Evolutionary conservation across 2,888 invertebrate genomes (phyloP).

Genomic region (Nomada fabriciana): DNA sequence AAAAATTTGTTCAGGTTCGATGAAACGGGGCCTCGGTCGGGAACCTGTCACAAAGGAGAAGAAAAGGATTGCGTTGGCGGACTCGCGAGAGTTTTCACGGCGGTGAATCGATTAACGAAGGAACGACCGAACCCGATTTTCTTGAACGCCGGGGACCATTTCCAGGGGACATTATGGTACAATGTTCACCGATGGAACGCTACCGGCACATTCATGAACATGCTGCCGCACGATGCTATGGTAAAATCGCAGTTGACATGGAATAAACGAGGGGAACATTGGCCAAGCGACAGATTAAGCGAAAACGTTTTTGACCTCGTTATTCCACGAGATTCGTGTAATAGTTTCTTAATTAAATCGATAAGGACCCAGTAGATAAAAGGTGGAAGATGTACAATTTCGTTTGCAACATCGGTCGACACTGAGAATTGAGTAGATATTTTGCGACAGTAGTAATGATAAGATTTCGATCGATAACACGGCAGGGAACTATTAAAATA

Average conservation of each 20-base stretch:
- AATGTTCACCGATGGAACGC: slow-evolving; percentile 90
- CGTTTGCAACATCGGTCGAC: no score
- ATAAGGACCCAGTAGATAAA: neutral
- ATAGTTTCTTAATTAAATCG: slow-evolving; percentile 18
- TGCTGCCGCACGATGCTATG: slow-evolving; percentile 91
- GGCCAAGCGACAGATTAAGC: slow-evolving; percentile 24
- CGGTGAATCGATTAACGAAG: slow-evolving; percentile 83
- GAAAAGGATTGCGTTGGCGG: slow-evolving; percentile 88
- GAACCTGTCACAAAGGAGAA: slow-evolving; percentile 85
- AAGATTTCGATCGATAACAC: no score
- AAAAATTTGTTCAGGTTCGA: slow-evolving; percentile 85
- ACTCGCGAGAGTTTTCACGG: slow-evolving; percentile 88
- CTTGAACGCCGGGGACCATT: slow-evolving; percentile 93
- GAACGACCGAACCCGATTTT: slow-evolving; percentile 87
- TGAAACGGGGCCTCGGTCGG: slow-evolving; percentile 86
- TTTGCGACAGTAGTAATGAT: no score
- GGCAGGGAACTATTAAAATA: no score
- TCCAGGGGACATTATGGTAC: slow-evolving; percentile 95
- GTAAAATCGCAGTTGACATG: slow-evolving; percentile 83
- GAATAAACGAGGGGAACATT: slow-evolving; percentile 71
- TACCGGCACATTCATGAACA: slow-evolving; percentile 91
- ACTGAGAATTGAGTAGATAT: no score
- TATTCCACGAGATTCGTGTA: slow-evolving; percentile 21
- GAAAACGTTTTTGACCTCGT: slow-evolving; percentile 15
- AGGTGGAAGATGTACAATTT: no score